Percentiles rank a stretch among this genome's conserved stretches.
These are phyloP conservation scores for Drosophila chauvacae DNA, from an alignment of 1,140 invertebrate genomes.

Conservation along the genomic window DNA sequence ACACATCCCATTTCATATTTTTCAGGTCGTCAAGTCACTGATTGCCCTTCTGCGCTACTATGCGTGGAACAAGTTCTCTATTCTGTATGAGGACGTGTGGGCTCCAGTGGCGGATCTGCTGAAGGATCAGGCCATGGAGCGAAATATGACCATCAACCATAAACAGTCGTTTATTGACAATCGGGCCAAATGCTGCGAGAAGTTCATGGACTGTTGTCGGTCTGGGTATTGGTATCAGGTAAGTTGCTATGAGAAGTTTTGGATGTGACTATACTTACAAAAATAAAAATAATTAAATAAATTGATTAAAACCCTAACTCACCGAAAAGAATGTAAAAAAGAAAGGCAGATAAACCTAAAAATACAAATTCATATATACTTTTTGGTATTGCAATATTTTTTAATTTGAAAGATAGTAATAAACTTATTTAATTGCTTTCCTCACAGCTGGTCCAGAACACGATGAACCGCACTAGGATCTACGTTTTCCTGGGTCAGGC, in stretches of 20 bases:
- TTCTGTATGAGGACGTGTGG: slow-evolving; percentile 94
- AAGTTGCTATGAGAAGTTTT: slow-evolving; percentile 1
- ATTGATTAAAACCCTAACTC: neutral
- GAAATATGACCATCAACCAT: slow-evolving; percentile 93
- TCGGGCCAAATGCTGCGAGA: slow-evolving; percentile 89
- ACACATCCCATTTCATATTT: slow-evolving; percentile 50
- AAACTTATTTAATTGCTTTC: neutral
- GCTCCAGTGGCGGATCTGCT: slow-evolving; percentile 91
- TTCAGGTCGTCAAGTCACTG: slow-evolving; percentile 95
- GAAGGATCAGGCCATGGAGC: slow-evolving; percentile 88
- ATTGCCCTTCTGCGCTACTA: slow-evolving; percentile 95
- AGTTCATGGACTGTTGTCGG: slow-evolving; percentile 89
- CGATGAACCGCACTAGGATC: slow-evolving; percentile 95
- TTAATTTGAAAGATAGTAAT: neutral
- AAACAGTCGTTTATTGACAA: slow-evolving; percentile 88
- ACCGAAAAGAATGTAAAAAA: neutral
- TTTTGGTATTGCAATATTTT: too few relatives aligned
- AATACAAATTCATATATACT: too few relatives aligned
- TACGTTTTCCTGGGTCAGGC: slow-evolving; percentile 95
- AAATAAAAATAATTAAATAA: too few relatives aligned
- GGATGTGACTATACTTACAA: neutral
- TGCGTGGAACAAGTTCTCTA: slow-evolving; percentile 96
- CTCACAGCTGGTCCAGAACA: slow-evolving; percentile 90
- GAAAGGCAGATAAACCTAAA: too few relatives aligned
- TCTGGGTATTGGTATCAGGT: slow-evolving; percentile 91